Percentiles rank a stretch among this genome's conserved stretches.
Conservation (phyloP, 2,888 invertebrate species). For the Lasioglossum vierecki region DNA sequence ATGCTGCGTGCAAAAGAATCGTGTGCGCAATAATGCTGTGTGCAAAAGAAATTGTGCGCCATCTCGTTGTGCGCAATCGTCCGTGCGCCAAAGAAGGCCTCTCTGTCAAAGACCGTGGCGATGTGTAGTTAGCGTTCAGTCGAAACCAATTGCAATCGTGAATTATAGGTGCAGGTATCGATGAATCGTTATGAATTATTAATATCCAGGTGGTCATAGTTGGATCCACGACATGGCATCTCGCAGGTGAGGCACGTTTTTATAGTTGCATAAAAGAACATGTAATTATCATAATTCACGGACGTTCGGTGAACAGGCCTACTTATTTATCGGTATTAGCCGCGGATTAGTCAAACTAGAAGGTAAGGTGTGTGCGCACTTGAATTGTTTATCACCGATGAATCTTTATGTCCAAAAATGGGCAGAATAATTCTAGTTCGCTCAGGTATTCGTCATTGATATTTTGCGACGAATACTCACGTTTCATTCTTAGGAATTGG, state of each 20-base stretch:
- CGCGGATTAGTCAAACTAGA: constrained; percentile 64
- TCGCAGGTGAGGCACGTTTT: constrained; percentile 81
- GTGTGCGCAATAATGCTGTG: too few relatives aligned
- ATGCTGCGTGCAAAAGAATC: too few relatives aligned
- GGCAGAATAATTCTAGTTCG: constrained; percentile 32
- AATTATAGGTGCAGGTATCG: constrained; percentile 42
- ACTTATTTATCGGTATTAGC: constrained; percentile 63
- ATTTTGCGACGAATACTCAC: constrained; percentile 3
- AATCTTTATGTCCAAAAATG: constrained; percentile 45
- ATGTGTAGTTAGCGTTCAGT: constrained; percentile 52
- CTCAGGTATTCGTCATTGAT: constrained; percentile 5
- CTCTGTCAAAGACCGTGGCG: constrained; percentile 55
- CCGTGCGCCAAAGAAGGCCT: too few relatives aligned
- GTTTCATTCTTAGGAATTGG: not conserved
- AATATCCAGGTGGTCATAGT: constrained; percentile 75
- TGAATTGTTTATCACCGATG: constrained; percentile 41
- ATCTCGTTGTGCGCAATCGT: too few relatives aligned
- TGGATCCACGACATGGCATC: constrained; percentile 82
- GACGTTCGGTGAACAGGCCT: constrained; percentile 67
- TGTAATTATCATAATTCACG: constrained; percentile 76
- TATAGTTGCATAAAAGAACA: constrained; percentile 68
- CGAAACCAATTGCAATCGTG: constrained; percentile 38
- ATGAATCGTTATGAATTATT: constrained; percentile 74
- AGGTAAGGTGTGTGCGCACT: constrained; percentile 66
- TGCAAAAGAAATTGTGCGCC: too few relatives aligned